Percentiles rank a stretch among this genome's conserved stretches.
phyloP scores from a whole-genome alignment of 2,113 vertebrate species.

The Rhagologus leucostigma region DNA sequence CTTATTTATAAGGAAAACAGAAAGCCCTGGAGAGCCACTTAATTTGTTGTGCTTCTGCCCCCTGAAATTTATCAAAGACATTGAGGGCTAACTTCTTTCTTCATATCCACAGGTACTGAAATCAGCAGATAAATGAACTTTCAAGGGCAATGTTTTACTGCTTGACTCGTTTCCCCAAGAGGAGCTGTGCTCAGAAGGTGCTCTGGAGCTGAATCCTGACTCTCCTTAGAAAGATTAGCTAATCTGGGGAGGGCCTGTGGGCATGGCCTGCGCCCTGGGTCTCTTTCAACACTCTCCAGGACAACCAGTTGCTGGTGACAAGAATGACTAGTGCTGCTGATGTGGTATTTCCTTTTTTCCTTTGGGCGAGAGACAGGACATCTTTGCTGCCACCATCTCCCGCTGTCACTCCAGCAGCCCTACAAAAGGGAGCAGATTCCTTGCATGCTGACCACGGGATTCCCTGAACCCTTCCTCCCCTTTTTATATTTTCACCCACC shows the following conservation, averaged over 20 bases:
- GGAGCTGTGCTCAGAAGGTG: not conserved
- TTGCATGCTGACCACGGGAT: not conserved
- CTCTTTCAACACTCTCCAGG: not conserved
- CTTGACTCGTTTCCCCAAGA: not conserved
- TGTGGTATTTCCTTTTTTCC: slow-evolving; percentile 22
- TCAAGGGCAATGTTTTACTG: rapidly evolving
- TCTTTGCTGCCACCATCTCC: not conserved
- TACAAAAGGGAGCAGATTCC: not conserved
- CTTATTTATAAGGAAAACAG: not conserved
- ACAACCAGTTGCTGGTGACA: not conserved
- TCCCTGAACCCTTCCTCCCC: not conserved
- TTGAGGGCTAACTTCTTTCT: not conserved
- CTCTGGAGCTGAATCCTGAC: not conserved
- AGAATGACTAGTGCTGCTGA: not conserved
- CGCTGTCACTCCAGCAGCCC: rapidly evolving
- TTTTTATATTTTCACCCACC: not conserved
- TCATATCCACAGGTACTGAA: not conserved
- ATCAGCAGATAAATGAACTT: not conserved
- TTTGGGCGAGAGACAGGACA: not conserved
- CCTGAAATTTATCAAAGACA: not conserved
- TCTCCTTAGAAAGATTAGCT: not conserved
- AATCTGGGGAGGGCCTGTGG: not conserved
- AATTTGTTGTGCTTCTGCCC: not conserved
- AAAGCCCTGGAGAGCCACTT: not conserved
- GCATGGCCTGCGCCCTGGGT: not conserved